phyloP scores from a whole-genome alignment of 2,797 vertebrate genomes.

The Cynodonichthys magdalenae region DNA sequence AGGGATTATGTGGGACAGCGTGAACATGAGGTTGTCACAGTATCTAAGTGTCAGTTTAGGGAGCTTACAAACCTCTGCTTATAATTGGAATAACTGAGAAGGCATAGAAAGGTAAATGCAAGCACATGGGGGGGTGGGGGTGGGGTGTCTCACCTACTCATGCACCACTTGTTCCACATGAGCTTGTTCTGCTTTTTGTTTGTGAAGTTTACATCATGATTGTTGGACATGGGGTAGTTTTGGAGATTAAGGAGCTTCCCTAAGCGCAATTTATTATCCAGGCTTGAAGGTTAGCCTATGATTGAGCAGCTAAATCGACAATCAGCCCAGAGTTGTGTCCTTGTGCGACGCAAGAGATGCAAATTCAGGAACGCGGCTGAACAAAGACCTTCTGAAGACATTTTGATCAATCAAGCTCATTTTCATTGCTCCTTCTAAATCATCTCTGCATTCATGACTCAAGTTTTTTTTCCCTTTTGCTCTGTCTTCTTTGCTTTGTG shows the following conservation, averaged over 20 bases:
- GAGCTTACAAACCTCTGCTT: slow-evolving; percentile 22
- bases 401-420: too few species aligned
- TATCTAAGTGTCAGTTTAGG: slow-evolving; percentile 24
- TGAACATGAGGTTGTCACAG: slow-evolving; percentile 14
- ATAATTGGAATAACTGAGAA: slow-evolving; percentile 25
- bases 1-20: slow-evolving; percentile 34
- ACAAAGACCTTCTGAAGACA: too few species aligned
- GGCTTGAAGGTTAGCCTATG: too few species aligned
- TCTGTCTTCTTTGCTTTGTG: too few species aligned
- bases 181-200: background rate
- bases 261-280: background rate
- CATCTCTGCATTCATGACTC: too few species aligned
- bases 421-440: too few species aligned
- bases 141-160: background rate
- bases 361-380: too few species aligned
- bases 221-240: background rate
- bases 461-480: too few species aligned
- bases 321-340: too few species aligned
- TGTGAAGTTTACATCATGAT: background rate
- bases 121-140: background rate
- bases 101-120: background rate
- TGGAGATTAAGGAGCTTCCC: background rate
- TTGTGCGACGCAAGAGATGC: too few species aligned
- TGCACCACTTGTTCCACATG: background rate
- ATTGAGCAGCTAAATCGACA: too few species aligned